Percentiles rank a stretch among this genome's conserved stretches.
Conservation (phyloP, 2,113 vertebrate species). For the Lycocorax pyrrhopterus region DNA sequence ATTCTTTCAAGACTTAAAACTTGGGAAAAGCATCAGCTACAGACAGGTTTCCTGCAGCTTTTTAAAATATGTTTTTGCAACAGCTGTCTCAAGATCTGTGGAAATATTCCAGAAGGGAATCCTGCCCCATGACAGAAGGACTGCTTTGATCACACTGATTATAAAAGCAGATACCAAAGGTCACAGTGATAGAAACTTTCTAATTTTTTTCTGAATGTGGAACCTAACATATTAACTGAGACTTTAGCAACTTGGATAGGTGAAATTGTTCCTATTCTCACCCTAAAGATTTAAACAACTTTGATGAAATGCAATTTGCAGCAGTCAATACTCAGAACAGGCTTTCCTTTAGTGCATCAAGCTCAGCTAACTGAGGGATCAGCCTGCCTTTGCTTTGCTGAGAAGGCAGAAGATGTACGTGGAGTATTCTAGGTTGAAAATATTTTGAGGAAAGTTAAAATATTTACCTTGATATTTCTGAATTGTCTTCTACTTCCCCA, state of each 20-base stretch:
- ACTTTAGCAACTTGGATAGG: not conserved
- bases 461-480: not conserved
- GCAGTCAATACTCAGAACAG: not conserved
- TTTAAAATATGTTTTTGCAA: conserved; percentile 34
- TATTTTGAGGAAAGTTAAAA: not conserved
- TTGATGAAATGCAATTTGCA: not conserved
- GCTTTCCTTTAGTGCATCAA: not conserved
- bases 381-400: not conserved
- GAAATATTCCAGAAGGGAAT: conserved; percentile 59
- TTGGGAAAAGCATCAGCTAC: conserved; percentile 27
- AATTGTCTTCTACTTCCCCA: not conserved
- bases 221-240: not conserved
- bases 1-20: conserved; percentile 25
- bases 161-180: conserved; percentile 43
- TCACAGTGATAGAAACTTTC: conserved; percentile 21
- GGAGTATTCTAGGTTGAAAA: not conserved
- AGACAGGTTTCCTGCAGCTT: conserved; percentile 30
- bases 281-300: not conserved
- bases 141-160: conserved; percentile 59
- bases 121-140: not conserved
- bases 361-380: not conserved
- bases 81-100: conserved; percentile 49
- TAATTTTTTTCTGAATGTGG: conserved; percentile 6
- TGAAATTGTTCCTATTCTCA: not conserved
- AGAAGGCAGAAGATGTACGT: not conserved